phyloP scores from a whole-genome alignment of 1,140 invertebrate genomes.

The Drosophila ananassae region DNA sequence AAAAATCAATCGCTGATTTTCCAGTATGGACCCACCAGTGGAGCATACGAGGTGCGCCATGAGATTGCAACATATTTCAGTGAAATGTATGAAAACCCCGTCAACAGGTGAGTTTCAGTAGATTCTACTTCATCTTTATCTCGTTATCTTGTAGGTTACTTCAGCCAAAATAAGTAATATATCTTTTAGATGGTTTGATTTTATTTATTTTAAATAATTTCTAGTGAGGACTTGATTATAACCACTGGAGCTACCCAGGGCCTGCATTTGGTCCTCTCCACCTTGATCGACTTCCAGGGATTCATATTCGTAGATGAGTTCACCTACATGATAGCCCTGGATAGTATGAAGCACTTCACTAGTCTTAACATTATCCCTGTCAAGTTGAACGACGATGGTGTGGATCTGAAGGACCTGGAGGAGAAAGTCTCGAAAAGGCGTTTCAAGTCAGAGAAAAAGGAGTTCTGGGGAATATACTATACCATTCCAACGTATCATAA shows the following conservation, averaged over 20 bases:
- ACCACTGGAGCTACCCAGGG: conserved; percentile 88
- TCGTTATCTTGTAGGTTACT: neutral
- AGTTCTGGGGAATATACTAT: conserved; percentile 87
- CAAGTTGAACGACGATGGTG: conserved; percentile 85
- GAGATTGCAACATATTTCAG: conserved; percentile 85
- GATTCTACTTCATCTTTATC: conserved; percentile 7
- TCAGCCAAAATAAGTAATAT: neutral
- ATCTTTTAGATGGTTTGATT: no score
- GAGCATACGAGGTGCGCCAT: conserved; percentile 85
- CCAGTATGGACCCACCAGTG: conserved; percentile 86
- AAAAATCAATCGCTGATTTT: conserved; percentile 85
- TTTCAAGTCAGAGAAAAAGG: conserved; percentile 83
- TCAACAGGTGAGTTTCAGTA: conserved; percentile 74
- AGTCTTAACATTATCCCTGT: conserved; percentile 86
- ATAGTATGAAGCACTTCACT: conserved; percentile 86
- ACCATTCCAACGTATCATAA: conserved; percentile 88
- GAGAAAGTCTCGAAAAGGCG: conserved; percentile 62
- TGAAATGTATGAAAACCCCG: conserved; percentile 84
- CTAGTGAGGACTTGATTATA: conserved; percentile 86
- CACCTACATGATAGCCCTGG: conserved; percentile 88
- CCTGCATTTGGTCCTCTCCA: conserved; percentile 86
- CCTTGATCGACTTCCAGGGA: conserved; percentile 86
- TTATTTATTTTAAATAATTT: conserved; percentile 16
- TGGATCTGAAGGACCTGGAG: conserved; percentile 84
- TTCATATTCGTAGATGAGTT: conserved; percentile 89